A percentile compares a stretch with the other conserved stretches of the same genome.
Evolutionary conservation across 2,888 invertebrate species (phyloP).

Genomic region (Lymantria monacha): DNA sequence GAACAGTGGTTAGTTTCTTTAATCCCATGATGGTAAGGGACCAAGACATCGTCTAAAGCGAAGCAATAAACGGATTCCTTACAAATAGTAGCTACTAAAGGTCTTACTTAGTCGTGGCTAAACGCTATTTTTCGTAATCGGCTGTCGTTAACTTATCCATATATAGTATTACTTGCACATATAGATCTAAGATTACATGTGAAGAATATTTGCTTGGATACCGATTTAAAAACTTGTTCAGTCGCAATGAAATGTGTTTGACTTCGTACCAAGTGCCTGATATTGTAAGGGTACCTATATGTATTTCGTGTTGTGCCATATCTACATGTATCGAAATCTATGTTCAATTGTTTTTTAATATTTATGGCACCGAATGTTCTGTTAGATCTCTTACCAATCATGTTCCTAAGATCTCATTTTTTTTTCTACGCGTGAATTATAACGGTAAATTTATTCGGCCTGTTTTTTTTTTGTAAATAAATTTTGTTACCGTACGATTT

Average conservation of each 20-base stretch:
- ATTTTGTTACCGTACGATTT: slow-evolving; percentile 68
- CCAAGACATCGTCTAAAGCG: slow-evolving; percentile 36
- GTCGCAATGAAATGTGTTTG: slow-evolving; percentile 28
- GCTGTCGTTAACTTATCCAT: too few species aligned
- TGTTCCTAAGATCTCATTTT: slow-evolving; percentile 51
- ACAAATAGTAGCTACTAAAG: slow-evolving; percentile 16
- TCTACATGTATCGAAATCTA: slow-evolving; percentile 28
- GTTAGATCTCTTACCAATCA: slow-evolving; percentile 52
- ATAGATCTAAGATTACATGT: too few species aligned
- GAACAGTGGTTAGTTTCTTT: slow-evolving; percentile 20
- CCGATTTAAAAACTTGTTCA: slow-evolving; percentile 15
- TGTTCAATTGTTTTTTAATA: slow-evolving; percentile 29
- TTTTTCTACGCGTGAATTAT: slow-evolving; percentile 27
- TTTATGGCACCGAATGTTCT: slow-evolving; percentile 34
- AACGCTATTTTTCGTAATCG: slow-evolving; percentile 2
- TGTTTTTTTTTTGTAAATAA: slow-evolving; percentile 48
- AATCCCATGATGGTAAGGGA: slow-evolving; percentile 49
- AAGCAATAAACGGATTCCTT: slow-evolving; percentile 32
- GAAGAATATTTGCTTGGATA: too few species aligned
- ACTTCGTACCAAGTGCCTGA: slow-evolving; percentile 54
- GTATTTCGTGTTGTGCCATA: slow-evolving; percentile 57
- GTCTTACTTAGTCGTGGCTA: slow-evolving; percentile 17
- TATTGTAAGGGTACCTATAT: slow-evolving; percentile 45
- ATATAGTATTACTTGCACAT: too few species aligned
- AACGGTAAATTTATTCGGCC: slow-evolving; percentile 33